Evolutionary conservation across 92 coral and sea anemone species (phyloP).

Genomic region (Palythoa caribaeorum): DNA sequence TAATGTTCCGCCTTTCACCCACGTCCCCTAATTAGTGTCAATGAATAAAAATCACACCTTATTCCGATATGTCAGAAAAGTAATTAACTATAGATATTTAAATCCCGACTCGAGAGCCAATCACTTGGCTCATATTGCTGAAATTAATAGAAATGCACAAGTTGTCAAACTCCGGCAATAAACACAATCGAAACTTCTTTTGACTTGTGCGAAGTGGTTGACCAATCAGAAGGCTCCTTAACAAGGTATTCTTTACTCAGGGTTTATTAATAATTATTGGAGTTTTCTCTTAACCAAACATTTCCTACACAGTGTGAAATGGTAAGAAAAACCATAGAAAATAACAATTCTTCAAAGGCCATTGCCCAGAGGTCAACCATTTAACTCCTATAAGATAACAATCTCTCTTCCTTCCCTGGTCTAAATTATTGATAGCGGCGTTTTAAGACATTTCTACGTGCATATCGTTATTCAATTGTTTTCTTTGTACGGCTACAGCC

Average conservation of each 20-base stretch:
- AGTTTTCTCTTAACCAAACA: conserved; percentile 84
- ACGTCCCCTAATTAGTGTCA: conserved; percentile 95
- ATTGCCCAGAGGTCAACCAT: conserved; percentile 77
- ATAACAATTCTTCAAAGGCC: conserved; percentile 61
- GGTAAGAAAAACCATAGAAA: conserved; percentile 79
- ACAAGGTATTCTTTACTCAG: conserved; percentile 83
- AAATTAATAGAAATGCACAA: conserved; percentile 80
- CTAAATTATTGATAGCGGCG: conserved; percentile 22
- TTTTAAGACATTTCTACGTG: conserved; percentile 51
- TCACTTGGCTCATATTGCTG: conserved; percentile 65
- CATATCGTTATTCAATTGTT: conserved; percentile 65
- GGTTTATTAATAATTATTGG: conserved; percentile 81
- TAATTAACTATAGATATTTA: conserved; percentile 92
- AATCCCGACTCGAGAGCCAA: conserved; percentile 74
- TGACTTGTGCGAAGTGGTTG: conserved; percentile 75
- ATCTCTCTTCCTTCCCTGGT: conserved; percentile 47
- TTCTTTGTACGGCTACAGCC: conserved; percentile 65
- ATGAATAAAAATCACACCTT: conserved; percentile 98
- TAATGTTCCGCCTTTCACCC: conserved; percentile 83
- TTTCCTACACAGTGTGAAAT: conserved; percentile 84
- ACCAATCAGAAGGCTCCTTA: conserved; percentile 79
- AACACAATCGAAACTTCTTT: conserved; percentile 75
- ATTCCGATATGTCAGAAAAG: conserved; percentile 92
- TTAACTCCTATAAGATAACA: conserved; percentile 54
- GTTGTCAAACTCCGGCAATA: conserved; percentile 82